These are phyloP conservation scores for Ormyrus labotus DNA, from an alignment of 2,888 invertebrate genomes.

Conservation along the genomic window DNA sequence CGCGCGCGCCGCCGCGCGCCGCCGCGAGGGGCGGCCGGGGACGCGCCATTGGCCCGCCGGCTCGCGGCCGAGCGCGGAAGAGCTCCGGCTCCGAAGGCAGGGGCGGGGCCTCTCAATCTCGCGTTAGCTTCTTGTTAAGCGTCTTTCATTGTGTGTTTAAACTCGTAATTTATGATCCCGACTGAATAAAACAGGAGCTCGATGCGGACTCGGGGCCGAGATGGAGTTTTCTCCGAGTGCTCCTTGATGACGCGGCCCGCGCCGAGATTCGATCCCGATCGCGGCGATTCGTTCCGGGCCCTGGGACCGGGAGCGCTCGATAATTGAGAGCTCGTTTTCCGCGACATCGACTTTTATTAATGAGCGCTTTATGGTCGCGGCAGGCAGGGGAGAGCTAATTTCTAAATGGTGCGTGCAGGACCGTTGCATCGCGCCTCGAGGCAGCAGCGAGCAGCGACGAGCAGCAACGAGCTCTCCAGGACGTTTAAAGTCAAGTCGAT, in stretches of 20 bases:
- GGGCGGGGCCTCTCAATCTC: slow-evolving; percentile 76
- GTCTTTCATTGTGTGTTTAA: slow-evolving; percentile 77
- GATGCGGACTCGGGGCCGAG: background rate
- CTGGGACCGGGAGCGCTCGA: slow-evolving; percentile 18
- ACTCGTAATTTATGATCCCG: slow-evolving; percentile 76
- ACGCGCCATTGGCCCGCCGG: too few relatives aligned
- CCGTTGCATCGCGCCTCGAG: background rate
- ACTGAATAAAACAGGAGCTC: slow-evolving; percentile 76
- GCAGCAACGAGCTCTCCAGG: background rate
- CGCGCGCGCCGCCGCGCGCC: slow-evolving; percentile 62
- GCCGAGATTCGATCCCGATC: background rate
- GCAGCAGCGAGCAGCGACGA: too few relatives aligned
- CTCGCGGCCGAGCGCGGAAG: too few relatives aligned
- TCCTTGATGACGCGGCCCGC: slow-evolving; percentile 3
- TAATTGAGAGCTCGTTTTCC: slow-evolving; percentile 70
- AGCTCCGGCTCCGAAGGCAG: background rate
- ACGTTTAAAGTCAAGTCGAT: slow-evolving; percentile 45
- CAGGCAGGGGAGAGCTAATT: background rate
- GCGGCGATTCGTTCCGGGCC: slow-evolving; percentile 22
- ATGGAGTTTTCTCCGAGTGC: slow-evolving; percentile 1
- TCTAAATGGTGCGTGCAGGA: background rate
- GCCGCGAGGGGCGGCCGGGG: too few relatives aligned
- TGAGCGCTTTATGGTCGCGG: slow-evolving; percentile 55
- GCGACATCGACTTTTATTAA: slow-evolving; percentile 73
- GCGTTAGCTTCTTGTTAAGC: slow-evolving; percentile 77